A percentile compares a stretch with the other conserved stretches of the same genome.
These are phyloP conservation scores for Lithobius niger DNA, from an alignment of 1,140 invertebrate genomes.

Conservation along the genomic window DNA sequence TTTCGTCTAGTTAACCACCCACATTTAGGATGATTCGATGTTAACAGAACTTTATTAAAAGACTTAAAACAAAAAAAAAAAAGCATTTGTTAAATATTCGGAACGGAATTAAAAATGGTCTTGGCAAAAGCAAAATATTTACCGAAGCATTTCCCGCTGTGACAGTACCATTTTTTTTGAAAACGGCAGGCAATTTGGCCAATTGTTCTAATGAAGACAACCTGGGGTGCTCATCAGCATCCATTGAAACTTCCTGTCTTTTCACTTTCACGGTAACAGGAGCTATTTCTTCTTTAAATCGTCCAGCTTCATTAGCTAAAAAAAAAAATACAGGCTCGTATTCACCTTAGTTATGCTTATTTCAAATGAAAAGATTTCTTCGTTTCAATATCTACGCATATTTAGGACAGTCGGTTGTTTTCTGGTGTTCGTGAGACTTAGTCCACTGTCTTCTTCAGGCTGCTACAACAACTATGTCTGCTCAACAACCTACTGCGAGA, in stretches of 20 bases:
- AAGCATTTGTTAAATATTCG: not conserved
- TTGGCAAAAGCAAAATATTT: conserved; percentile 26
- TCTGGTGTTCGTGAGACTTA: too few relatives aligned
- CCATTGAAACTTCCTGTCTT: conserved; percentile 61
- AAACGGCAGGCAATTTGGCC: conserved; percentile 66
- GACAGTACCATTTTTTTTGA: conserved; percentile 91
- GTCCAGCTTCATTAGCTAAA: conserved; percentile 75
- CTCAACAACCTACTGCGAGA: too few relatives aligned
- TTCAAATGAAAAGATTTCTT: too few relatives aligned
- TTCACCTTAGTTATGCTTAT: too few relatives aligned
- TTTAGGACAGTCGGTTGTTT: too few relatives aligned
- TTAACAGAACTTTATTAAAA: not conserved
- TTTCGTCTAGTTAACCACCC: not conserved
- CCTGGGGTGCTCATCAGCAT: conserved; percentile 87
- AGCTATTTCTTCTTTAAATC: conserved; percentile 80
- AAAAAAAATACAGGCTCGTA: too few relatives aligned
- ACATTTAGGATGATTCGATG: not conserved
- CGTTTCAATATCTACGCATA: too few relatives aligned
- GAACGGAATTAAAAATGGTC: not conserved
- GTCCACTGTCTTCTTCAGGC: too few relatives aligned
- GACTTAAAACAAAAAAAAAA: not conserved
- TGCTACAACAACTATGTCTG: too few relatives aligned
- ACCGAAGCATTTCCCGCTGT: conserved; percentile 92
- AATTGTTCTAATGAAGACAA: conserved; percentile 73
- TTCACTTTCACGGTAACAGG: conserved; percentile 74